Percentiles rank a stretch among this genome's conserved stretches.
Evolutionary conservation across 2,888 invertebrate genomes (phyloP).

Genomic region (Ametastegia equiseti): DNA sequence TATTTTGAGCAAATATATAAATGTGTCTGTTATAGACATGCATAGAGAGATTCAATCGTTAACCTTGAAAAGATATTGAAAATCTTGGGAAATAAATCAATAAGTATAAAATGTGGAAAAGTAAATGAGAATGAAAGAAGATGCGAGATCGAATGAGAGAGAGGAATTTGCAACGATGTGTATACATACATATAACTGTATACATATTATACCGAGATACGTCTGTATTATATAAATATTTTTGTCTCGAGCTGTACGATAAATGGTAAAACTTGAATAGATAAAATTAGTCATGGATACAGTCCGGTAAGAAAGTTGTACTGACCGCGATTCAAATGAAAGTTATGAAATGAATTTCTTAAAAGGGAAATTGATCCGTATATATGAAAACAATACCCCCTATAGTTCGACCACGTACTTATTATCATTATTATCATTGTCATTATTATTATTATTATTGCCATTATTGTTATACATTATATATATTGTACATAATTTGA

Average conservation of each 20-base stretch:
- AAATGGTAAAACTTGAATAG: slow-evolving; percentile 72
- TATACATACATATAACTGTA: background rate
- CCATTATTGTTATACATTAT: no score
- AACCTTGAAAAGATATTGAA: background rate
- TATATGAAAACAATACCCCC: background rate
- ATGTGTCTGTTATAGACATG: no score
- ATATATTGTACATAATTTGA: no score
- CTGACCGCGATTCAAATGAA: slow-evolving; percentile 70
- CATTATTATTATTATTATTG: background rate
- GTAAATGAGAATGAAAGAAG: background rate
- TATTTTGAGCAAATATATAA: background rate
- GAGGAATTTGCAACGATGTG: background rate
- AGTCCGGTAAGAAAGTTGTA: slow-evolving; percentile 64
- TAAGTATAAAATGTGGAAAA: background rate
- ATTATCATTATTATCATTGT: background rate
- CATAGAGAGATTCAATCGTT: background rate
- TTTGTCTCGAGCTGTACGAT: slow-evolving; percentile 58
- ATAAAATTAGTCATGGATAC: slow-evolving; percentile 70
- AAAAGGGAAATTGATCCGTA: background rate
- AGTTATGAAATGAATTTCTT: slow-evolving; percentile 64
- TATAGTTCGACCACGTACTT: no score
- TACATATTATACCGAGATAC: background rate
- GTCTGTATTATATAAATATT: slow-evolving; percentile 38
- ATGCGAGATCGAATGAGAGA: background rate
- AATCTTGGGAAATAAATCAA: background rate